Conservation (phyloP, 2,113 vertebrate genomes). For the Callipepla squamata region DNA sequence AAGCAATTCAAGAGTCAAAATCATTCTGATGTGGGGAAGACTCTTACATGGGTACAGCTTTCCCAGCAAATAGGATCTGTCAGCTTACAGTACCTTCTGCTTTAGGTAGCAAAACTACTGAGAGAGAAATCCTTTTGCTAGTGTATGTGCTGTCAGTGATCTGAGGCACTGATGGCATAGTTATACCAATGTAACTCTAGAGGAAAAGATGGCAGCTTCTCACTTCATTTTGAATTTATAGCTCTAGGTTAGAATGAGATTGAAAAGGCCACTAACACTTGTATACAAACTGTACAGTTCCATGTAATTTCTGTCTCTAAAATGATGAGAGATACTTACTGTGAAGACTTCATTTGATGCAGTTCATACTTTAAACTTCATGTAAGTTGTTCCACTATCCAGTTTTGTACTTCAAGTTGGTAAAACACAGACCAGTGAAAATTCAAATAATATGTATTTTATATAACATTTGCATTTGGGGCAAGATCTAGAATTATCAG, state of each 20-base stretch:
- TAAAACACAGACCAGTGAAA: not conserved
- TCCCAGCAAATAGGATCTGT: not conserved
- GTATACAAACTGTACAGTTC: not conserved
- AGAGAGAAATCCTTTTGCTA: not conserved
- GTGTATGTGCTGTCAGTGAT: not conserved
- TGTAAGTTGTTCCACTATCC: not conserved
- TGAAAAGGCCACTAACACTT: constrained; percentile 46
- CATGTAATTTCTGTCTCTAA: constrained; percentile 1
- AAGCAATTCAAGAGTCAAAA: not conserved
- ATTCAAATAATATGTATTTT: not conserved
- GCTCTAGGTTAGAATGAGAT: constrained; percentile 5
- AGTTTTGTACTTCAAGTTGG: not conserved
- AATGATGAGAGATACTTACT: not conserved
- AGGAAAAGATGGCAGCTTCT: constrained; percentile 13
- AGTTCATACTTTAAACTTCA: not conserved
- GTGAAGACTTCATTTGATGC: not conserved
- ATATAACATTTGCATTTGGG: not conserved
- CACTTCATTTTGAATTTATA: constrained; percentile 27
- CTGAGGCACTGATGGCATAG: not conserved
- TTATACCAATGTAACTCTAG: not conserved
- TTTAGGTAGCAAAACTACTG: not conserved
- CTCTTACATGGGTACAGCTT: not conserved
- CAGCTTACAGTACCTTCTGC: not conserved
- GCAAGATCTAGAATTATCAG: not conserved
- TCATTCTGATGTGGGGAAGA: not conserved